Evolutionary conservation across 2,113 vertebrate species (phyloP).

Genomic region (Perca fluviatilis): DNA sequence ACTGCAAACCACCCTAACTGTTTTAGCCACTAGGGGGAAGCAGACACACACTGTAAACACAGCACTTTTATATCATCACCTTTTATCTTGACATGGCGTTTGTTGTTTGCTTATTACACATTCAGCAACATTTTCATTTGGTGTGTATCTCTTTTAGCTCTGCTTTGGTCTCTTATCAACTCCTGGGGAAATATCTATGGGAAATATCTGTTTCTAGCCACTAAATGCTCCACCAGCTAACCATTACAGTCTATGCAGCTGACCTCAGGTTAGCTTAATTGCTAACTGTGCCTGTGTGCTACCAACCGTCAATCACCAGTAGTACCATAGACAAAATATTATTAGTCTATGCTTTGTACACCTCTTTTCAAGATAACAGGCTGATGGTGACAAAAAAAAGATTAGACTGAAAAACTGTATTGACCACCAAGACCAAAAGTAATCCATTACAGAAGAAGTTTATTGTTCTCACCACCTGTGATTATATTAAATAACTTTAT

Average conservation of each 20-base stretch:
- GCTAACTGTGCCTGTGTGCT: too few species aligned
- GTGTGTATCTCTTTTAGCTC: too few species aligned
- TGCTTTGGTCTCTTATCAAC: too few species aligned
- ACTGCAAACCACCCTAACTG: not conserved
- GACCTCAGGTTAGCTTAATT: too few species aligned
- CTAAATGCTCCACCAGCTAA: too few species aligned
- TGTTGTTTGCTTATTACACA: not conserved
- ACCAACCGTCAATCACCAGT: too few species aligned
- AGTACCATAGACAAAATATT: too few species aligned
- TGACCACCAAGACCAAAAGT: not conserved
- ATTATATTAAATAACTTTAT: not conserved
- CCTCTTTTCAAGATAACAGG: not conserved
- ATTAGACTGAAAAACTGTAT: not conserved
- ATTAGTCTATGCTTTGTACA: too few species aligned
- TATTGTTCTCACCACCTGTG: not conserved
- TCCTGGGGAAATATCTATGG: too few species aligned
- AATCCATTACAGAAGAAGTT: not conserved
- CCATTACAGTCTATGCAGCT: too few species aligned
- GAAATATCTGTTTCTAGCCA: too few species aligned
- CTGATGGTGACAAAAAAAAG: not conserved
- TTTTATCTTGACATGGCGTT: not conserved
- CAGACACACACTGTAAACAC: constrained; percentile 18
- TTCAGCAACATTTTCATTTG: not conserved
- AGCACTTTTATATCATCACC: not conserved
- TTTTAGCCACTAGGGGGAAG: constrained; percentile 25